These are phyloP conservation scores for Cepphus grylle DNA, from an alignment of 2,113 vertebrate species.

Conservation along the genomic window DNA sequence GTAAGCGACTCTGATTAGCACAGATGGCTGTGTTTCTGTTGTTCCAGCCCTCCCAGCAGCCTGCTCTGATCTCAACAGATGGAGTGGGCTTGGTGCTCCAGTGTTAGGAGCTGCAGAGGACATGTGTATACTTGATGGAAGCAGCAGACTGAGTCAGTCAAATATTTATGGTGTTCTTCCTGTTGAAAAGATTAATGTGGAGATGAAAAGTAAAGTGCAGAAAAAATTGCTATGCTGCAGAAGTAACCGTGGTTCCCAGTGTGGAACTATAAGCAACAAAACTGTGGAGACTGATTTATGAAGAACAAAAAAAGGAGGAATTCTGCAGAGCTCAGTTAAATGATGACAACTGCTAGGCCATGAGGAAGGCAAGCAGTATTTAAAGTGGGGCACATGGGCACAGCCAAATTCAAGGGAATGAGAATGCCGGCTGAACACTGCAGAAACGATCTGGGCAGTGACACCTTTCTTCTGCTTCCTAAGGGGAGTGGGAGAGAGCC, in stretches of 20 bases:
- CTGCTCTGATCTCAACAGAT: slow-evolving; percentile 23
- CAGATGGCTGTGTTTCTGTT: not conserved
- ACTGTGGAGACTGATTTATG: not conserved
- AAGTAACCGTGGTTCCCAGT: not conserved
- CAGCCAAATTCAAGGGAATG: not conserved
- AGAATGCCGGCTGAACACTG: not conserved
- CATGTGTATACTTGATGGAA: not conserved
- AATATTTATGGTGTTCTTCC: slow-evolving; percentile 1
- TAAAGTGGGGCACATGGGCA: not conserved
- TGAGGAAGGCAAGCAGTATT: not conserved
- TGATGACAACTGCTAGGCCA: not conserved
- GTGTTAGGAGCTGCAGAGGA: not conserved
- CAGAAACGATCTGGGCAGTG: not conserved
- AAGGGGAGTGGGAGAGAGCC: not conserved
- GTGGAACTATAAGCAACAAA: not conserved
- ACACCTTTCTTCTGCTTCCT: not conserved
- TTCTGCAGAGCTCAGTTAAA: not conserved
- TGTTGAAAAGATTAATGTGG: not conserved
- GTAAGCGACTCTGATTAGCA: not conserved
- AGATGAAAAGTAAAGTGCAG: not conserved
- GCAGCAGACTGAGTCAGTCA: not conserved
- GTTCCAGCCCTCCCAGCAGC: not conserved
- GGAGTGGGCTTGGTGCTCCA: not conserved
- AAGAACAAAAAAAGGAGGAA: not conserved
- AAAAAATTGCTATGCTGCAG: not conserved